phyloP scores from a whole-genome alignment of 2,888 invertebrate species.

The Mallateleia sp. region DNA sequence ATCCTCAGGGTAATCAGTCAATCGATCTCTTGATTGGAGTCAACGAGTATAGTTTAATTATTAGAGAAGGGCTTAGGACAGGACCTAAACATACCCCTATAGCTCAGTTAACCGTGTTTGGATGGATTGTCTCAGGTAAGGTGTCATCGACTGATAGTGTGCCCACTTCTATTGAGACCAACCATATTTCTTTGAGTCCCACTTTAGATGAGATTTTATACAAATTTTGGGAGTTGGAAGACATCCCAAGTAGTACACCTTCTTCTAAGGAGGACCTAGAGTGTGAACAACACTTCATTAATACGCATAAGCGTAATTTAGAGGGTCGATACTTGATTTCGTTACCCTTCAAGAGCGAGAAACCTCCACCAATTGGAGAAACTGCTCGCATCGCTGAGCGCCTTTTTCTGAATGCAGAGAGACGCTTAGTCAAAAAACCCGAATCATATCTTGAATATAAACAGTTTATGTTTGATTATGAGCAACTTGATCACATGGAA shows the following conservation, averaged over 20 bases:
- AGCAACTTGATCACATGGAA: not conserved
- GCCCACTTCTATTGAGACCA: not conserved
- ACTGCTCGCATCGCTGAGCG: not conserved
- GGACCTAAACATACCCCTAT: constrained; percentile 2
- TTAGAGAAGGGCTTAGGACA: not conserved
- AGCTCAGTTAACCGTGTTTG: constrained; percentile 1
- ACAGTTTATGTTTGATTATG: constrained; percentile 40
- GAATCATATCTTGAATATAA: constrained; percentile 72
- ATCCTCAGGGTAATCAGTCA: not conserved
- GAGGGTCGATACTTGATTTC: constrained; percentile 1
- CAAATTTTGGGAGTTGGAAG: constrained; percentile 10
- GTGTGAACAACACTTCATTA: not conserved
- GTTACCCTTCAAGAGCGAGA: constrained; percentile 7
- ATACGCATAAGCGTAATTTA: not conserved
- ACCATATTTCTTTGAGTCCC: not conserved
- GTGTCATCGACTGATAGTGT: not conserved
- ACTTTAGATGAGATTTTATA: not conserved
- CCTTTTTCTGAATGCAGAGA: not conserved
- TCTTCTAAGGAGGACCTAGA: not conserved
- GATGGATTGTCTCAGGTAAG: not conserved
- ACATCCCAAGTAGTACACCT: not conserved
- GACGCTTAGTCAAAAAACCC: constrained; percentile 67
- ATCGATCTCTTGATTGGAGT: constrained; percentile 9
- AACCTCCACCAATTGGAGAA: not conserved
- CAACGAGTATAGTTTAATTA: not conserved